These are phyloP conservation scores for Umimayanthus chanpuru DNA, from an alignment of 92 coral and sea anemone species.

Conservation along the genomic window DNA sequence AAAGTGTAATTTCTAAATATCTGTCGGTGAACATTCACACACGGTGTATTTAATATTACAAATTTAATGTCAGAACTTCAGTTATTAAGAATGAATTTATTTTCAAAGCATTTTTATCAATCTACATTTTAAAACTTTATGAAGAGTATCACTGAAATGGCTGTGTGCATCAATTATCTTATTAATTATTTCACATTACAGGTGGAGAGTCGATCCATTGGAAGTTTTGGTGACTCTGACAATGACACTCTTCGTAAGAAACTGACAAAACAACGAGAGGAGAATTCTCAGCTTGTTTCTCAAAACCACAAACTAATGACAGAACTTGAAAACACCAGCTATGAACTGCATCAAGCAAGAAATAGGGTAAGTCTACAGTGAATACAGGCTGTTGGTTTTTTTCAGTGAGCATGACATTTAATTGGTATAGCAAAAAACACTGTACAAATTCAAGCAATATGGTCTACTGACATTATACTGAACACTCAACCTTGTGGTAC, in stretches of 20 bases:
- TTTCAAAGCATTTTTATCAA: too few species aligned
- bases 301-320: conserved; percentile 97
- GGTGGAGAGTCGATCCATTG: conserved; percentile 76
- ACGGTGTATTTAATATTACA: too few species aligned
- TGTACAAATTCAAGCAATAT: too few species aligned
- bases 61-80: too few species aligned
- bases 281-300: conserved; percentile 91
- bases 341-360: conserved; percentile 90
- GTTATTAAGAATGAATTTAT: too few species aligned
- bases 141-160: not conserved
- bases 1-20: too few species aligned
- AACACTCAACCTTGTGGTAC: too few species aligned
- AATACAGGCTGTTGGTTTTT: not conserved
- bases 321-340: conserved; percentile 93
- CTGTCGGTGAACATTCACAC: too few species aligned
- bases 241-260: conserved; percentile 88
- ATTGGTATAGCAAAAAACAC: too few species aligned
- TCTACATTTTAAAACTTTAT: not conserved
- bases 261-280: conserved; percentile 82
- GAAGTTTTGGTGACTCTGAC: conserved; percentile 81
- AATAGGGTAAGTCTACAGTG: conserved; percentile 70
- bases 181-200: not conserved
- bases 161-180: not conserved
- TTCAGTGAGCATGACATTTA: too few species aligned
- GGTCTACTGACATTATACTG: too few species aligned